Conservation (phyloP, 2,113 vertebrate genomes). For the Casuarius casuarius region DNA sequence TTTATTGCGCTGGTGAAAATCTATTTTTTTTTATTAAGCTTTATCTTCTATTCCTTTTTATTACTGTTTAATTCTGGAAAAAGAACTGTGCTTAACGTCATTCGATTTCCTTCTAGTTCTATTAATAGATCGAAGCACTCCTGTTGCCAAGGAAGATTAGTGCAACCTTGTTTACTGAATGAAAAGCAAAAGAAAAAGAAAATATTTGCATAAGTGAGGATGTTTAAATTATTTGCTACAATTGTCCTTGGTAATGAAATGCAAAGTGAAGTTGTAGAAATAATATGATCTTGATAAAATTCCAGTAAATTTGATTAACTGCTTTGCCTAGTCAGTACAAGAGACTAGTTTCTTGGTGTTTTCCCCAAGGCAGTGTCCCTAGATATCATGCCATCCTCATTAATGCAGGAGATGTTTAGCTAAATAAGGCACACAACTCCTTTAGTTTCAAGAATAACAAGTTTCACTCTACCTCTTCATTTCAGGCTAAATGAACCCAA, state of each 20-base stretch:
- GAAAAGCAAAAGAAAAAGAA: constrained; percentile 18
- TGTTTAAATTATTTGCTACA: neutral
- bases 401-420: neutral
- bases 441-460: neutral
- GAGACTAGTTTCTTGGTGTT: neutral
- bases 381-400: neutral
- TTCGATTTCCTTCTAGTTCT: constrained; percentile 12
- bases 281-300: neutral
- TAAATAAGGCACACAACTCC: neutral
- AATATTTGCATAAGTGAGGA: constrained; percentile 14
- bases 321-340: neutral
- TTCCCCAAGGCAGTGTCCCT: neutral
- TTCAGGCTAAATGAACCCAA: neutral
- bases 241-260: neutral
- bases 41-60: neutral
- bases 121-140: constrained; percentile 14
- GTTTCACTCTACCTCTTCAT: neutral
- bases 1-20: neutral
- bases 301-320: neutral
- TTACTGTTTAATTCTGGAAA: constrained; percentile 7
- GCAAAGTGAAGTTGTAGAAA: constrained; percentile 29
- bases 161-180: constrained; percentile 11
- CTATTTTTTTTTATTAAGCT: neutral
- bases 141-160: constrained; percentile 37
- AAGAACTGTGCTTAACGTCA: neutral